phyloP scores from a whole-genome alignment of 2,113 vertebrate genomes.

The Eublepharis macularius region DNA sequence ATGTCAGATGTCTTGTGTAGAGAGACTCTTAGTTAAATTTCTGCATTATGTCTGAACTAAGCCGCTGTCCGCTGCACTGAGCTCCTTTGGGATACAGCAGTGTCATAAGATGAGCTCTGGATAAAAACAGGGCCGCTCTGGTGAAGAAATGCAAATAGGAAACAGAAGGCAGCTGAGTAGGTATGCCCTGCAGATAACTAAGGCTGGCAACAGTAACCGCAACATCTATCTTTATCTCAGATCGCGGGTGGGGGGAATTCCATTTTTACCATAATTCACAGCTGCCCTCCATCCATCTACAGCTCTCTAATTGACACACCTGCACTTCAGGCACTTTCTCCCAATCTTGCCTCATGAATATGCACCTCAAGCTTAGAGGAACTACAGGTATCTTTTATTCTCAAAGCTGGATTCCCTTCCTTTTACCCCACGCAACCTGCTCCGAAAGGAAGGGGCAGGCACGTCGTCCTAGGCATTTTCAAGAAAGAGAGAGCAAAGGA shows the following conservation, averaged over 20 bases:
- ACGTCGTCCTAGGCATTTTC: not conserved
- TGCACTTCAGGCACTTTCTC: not conserved
- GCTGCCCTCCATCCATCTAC: rapidly evolving
- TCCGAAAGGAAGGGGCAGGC: not conserved
- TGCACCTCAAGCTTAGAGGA: not conserved
- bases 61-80: no score
- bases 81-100: no score
- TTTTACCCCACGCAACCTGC: not conserved
- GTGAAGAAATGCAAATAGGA: no score
- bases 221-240: not conserved
- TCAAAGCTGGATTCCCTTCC: not conserved
- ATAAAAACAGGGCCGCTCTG: no score
- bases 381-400: not conserved
- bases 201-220: not conserved
- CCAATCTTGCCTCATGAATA: not conserved
- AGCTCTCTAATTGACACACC: not conserved
- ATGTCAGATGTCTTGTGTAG: no score
- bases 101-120: no score
- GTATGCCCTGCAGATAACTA: no score
- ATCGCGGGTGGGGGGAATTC: not conserved
- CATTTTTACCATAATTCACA: not conserved
- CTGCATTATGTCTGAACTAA: no score
- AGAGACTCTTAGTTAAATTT: no score
- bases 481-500: no score
- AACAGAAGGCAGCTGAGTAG: no score